Conservation (phyloP, 2,797 vertebrate genomes). For the Galagoides demidoff region DNA sequence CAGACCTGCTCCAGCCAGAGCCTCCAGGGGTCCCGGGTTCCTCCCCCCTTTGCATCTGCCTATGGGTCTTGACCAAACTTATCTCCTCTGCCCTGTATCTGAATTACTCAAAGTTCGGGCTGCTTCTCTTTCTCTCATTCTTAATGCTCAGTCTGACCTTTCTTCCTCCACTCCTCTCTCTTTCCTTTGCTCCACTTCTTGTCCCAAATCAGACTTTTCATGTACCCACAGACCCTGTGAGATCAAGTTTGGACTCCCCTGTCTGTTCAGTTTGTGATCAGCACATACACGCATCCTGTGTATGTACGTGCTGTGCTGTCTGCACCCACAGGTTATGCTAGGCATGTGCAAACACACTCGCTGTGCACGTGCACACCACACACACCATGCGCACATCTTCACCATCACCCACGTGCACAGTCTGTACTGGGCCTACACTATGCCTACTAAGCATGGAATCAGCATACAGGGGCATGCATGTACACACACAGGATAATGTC, state of each 20-base stretch:
- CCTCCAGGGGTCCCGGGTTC: background rate
- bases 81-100: background rate
- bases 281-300: fast-evolving
- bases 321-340: background rate
- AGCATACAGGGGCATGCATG: background rate
- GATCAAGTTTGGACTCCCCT: background rate
- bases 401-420: background rate
- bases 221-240: background rate
- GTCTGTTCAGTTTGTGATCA: fast-evolving
- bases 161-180: background rate
- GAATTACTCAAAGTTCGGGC: background rate
- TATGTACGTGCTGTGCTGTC: background rate
- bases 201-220: background rate
- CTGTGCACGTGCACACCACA: background rate
- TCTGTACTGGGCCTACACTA: no score
- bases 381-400: background rate
- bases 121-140: background rate
- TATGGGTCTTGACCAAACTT: background rate
- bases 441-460: background rate
- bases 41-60: background rate
- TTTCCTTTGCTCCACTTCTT: background rate
- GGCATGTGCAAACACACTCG: no score
- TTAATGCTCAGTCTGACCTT: background rate
- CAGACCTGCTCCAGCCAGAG: background rate
- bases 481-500: background rate